A percentile compares a stretch with the other conserved stretches of the same genome.
phyloP scores from a whole-genome alignment of 2,888 invertebrate species.

The Amaurobius ferox region DNA sequence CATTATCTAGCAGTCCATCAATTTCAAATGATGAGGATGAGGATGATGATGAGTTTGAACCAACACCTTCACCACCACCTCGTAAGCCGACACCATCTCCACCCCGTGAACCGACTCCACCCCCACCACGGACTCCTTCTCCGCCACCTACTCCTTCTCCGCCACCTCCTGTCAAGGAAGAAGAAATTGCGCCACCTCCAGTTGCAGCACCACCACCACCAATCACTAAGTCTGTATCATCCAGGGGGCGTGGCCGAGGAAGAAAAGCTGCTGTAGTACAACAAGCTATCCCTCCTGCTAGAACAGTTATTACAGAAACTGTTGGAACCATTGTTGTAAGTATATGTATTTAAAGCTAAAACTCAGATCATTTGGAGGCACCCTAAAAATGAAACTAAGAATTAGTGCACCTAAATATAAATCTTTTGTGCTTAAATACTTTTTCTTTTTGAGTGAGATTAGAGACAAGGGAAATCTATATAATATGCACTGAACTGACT shows the following conservation, averaged over 20 bases:
- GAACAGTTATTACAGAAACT: conserved; percentile 71
- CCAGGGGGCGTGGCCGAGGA: conserved; percentile 60
- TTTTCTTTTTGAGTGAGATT: no score
- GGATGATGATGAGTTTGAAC: conserved; percentile 33
- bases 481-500: no score
- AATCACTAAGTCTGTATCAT: conserved; percentile 33
- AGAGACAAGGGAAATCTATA: no score
- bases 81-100: conserved; percentile 35
- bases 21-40: conserved; percentile 35
- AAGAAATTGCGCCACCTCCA: conserved; percentile 26
- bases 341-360: no score
- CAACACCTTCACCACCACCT: conserved; percentile 36
- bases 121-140: no score
- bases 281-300: conserved; percentile 49
- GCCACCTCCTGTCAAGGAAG: neutral
- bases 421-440: no score
- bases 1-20: conserved; percentile 69
- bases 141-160: conserved; percentile 37
- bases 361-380: no score
- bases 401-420: no score
- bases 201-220: conserved; percentile 37
- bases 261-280: conserved; percentile 46
- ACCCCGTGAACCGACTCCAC: conserved; percentile 26
- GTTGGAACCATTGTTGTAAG: conserved; percentile 69
- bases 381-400: no score